Evolutionary conservation across 1,140 invertebrate species (phyloP).

Genomic region (Oryctes rhinoceros): DNA sequence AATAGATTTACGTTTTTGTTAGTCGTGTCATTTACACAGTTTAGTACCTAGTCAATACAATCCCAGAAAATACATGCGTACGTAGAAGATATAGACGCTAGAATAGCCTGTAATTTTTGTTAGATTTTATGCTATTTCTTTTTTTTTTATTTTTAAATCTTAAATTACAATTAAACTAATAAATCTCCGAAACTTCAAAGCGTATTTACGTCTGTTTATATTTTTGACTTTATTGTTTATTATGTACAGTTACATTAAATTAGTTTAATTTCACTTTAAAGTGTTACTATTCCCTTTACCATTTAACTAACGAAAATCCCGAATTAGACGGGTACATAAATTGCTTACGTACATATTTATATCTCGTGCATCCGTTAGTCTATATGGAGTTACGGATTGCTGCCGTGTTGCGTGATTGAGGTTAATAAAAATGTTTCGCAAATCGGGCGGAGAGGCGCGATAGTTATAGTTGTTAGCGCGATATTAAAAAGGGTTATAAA

Average conservation of each 20-base stretch:
- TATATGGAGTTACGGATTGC: no score
- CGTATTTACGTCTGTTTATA: not conserved
- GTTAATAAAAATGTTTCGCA: not conserved
- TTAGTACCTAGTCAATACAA: no score
- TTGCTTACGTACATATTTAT: no score
- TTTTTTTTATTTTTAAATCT: not conserved
- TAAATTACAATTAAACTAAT: conserved; percentile 7
- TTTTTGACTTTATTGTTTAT: not conserved
- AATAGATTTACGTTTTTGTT: no score
- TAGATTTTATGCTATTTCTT: no score
- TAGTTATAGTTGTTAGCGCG: conserved; percentile 9
- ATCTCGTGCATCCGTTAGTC: no score
- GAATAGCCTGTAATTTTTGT: no score
- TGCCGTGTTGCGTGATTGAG: not conserved
- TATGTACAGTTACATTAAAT: not conserved
- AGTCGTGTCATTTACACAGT: no score
- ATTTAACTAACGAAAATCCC: not conserved
- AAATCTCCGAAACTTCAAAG: conserved; percentile 11
- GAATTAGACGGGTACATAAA: no score
- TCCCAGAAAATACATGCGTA: no score
- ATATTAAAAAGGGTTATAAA: conserved; percentile 5
- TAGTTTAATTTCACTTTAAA: conserved; percentile 7
- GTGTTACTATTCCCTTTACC: not conserved
- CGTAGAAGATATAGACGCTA: no score
- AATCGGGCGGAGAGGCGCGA: not conserved